Base-by-base conservation (phyloP, 2,888 invertebrate species). In the Nowickia ferox region DNA sequence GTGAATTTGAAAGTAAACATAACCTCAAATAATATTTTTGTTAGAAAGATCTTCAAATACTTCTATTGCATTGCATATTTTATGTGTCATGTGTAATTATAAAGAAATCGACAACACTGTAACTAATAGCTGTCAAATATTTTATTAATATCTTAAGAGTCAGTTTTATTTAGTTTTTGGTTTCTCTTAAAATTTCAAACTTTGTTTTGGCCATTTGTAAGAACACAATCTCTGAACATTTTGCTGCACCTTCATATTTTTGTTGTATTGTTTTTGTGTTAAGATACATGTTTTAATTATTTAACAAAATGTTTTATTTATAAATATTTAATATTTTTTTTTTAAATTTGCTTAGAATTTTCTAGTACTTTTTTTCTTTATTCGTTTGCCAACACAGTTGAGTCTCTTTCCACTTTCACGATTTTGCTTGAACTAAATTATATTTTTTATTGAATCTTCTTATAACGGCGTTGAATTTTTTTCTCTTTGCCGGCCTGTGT, bases 211-310 rank as follows among this genome's bases (percentile, higher is more conserved):
- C 38, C 66, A 66, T 30, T 48, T 38, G 17, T n/a, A 30, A 38
- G 15, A 13, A 44, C 15, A 46, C 57, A 65, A 40, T 55, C 71
- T 77, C 71, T 83, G 71, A 46, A 71, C 13, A n/a, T 66, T 8
- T 17, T 6, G 30, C 63, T 66, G 38, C 74, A 84, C 81, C 81
- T 81, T 81, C 75, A 22, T 71, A 66, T 66, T 61, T 78, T 68
- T 78, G 65, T 61, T 81, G 75, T 38, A 81, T 15, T 3, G 15
- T 75, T 75, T 75, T 75, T 3, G 9, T 68, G 42, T 81, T 75
- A 17, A 19, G 9, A 69, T 46, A 81, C 81, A 81, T 81, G 8
- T 69, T 51, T 68, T 17, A n/a, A 8, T 46, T 57, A 10, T 1
- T 11, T 13, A n/a, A 13, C 9, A 61, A 51, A 11, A 9, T 42